phyloP scores from a whole-genome alignment of 2,888 invertebrate genomes.

The Aspidiotus destructor region DNA sequence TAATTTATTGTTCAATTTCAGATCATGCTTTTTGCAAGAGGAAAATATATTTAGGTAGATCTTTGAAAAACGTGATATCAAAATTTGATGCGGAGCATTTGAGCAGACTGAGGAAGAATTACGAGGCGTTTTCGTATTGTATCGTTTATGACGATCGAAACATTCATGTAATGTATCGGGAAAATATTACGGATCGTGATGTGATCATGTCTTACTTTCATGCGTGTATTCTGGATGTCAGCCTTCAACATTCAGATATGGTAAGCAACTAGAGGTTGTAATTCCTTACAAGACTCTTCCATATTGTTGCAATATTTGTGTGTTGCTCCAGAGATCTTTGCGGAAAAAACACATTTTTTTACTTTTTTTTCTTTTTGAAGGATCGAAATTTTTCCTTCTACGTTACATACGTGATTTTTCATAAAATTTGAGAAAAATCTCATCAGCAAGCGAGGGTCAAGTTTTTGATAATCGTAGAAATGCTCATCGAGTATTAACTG shows the following conservation, averaged over 20 bases:
- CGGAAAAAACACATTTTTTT: too few species aligned
- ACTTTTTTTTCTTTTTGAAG: not conserved
- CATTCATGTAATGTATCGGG: constrained; percentile 39
- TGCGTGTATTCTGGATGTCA: constrained; percentile 39
- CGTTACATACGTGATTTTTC: too few species aligned
- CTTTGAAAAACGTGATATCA: constrained; percentile 43
- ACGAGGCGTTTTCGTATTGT: constrained; percentile 27
- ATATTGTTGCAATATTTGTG: not conserved
- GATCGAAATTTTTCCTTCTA: too few species aligned
- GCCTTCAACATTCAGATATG: not conserved
- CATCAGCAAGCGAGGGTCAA: too few species aligned
- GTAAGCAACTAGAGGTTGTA: not conserved
- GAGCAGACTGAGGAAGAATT: constrained; percentile 28
- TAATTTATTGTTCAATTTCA: constrained; percentile 41
- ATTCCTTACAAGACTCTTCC: too few species aligned
- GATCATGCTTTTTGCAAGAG: constrained; percentile 54
- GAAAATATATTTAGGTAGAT: constrained; percentile 51
- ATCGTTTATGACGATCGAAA: constrained; percentile 22
- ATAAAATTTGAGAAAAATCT: too few species aligned
- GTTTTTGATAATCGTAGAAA: too few species aligned
- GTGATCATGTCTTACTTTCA: constrained; percentile 61
- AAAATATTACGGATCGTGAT: constrained; percentile 47
- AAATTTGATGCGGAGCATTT: constrained; percentile 6
- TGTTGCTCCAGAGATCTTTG: too few species aligned
- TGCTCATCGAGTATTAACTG: too few species aligned